Evolutionary conservation across 2,888 invertebrate species (phyloP).

Genomic region (Leucophora obtusa): DNA sequence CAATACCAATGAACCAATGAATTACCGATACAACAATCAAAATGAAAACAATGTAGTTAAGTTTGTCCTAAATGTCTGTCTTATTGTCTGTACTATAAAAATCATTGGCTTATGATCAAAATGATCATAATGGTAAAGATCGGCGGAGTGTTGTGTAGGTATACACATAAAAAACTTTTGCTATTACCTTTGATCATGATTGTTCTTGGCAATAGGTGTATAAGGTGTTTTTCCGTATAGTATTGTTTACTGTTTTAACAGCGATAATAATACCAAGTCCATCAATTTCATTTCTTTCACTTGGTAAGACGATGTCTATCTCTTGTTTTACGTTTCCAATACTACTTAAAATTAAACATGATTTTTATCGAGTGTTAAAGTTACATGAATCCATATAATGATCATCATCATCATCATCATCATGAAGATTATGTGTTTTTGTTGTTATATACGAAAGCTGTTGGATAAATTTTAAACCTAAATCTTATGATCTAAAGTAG

Average conservation of each 20-base stretch:
- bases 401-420: too few relatives aligned
- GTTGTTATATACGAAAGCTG: neutral
- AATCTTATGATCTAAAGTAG: too few relatives aligned
- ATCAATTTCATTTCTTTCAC: neutral
- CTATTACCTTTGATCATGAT: slow-evolving; percentile 10
- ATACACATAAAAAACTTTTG: neutral
- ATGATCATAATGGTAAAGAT: slow-evolving; percentile 27
- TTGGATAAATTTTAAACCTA: too few relatives aligned
- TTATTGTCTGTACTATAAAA: slow-evolving; percentile 6
- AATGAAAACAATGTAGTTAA: slow-evolving; percentile 34
- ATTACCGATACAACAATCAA: slow-evolving; percentile 39
- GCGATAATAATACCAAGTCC: slow-evolving; percentile 18
- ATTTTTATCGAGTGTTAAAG: slow-evolving; percentile 44
- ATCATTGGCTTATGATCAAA: slow-evolving; percentile 24
- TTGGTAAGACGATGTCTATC: neutral
- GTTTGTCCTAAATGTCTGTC: slow-evolving; percentile 7
- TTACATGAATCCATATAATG: slow-evolving; percentile 29
- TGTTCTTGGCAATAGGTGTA: slow-evolving; percentile 17
- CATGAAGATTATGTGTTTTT: slow-evolving; percentile 17
- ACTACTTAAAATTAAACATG: slow-evolving; percentile 7
- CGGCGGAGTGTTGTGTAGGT: neutral
- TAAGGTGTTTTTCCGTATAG: slow-evolving; percentile 13
- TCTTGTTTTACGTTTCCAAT: neutral
- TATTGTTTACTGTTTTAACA: slow-evolving; percentile 35
- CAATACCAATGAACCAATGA: slow-evolving; percentile 26